Conservation (phyloP, 2,888 invertebrate species). For the Euproctis similis region DNA sequence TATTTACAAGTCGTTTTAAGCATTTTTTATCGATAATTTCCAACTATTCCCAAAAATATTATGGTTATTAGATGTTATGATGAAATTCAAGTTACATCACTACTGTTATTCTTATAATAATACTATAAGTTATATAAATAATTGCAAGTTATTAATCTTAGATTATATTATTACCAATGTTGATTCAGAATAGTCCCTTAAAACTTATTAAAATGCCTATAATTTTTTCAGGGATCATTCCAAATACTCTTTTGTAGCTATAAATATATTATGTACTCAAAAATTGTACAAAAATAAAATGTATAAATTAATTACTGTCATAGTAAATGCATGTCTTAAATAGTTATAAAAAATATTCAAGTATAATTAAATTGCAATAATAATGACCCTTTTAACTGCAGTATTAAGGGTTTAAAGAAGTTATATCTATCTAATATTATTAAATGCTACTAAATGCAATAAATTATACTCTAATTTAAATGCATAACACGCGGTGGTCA, state of each 20-base stretch:
- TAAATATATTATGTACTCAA: slow-evolving; percentile 33
- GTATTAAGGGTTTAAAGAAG: slow-evolving; percentile 21
- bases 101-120: too few species aligned
- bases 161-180: background rate
- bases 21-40: too few species aligned
- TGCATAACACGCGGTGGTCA: slow-evolving; percentile 68
- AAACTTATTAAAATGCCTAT: slow-evolving; percentile 27
- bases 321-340: slow-evolving; percentile 53
- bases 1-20: slow-evolving; percentile 49
- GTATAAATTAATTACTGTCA: slow-evolving; percentile 17
- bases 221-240: slow-evolving; percentile 63
- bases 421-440: slow-evolving; percentile 26
- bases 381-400: slow-evolving; percentile 30
- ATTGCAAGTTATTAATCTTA: background rate
- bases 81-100: too few species aligned
- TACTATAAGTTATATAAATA: background rate
- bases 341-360: slow-evolving; percentile 28
- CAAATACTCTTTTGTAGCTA: slow-evolving; percentile 44
- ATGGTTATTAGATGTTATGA: too few species aligned
- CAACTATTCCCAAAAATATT: too few species aligned
- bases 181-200: slow-evolving; percentile 65
- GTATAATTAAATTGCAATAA: slow-evolving; percentile 24
- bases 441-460: slow-evolving; percentile 68
- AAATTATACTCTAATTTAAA: slow-evolving; percentile 57
- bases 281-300: slow-evolving; percentile 54